Base-by-base conservation (phyloP, 2,888 invertebrate genomes). In the Tenodera sinensis region DNA sequence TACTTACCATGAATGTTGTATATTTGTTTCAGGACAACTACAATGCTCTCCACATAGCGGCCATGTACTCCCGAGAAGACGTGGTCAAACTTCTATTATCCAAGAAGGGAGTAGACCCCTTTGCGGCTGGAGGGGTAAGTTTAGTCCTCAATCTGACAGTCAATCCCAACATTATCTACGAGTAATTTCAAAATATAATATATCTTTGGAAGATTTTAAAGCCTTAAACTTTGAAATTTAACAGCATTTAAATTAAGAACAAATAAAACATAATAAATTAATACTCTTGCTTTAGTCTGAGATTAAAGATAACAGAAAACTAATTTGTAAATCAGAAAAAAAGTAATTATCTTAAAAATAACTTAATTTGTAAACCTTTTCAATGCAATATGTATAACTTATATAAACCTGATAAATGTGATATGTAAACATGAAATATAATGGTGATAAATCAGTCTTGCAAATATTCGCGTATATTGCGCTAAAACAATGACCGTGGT, bases 61-160 rank as follows among this genome's bases (percentile, higher is more conserved):
- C 98, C 34, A 97, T 98, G 96, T 97, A 97, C 93, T 98, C 98
- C 89, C 95, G 98, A 92, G 99, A 99, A 93, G 99, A 99, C 93
- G 97, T 98, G 92, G 97, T 99, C 92, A 98, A 98, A 92, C 94
- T 98, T 88, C 95, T 99, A 85, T 94, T 99, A 89, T 96, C 96
- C 89, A 97, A 98, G 93, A 96, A 97, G 93, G 97, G 97, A 83
- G 98, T 99, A 15, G 99, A 99, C 94, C 96, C 98, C 27, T 97
- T 97, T 92, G 97, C 98, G 83, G 96, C 97, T 1, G 99, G 99
- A 92, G 99, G 98, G 94, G 99, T 99, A 94, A 96, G 97, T 95
- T 25, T 71, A 89, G 89, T 42, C 42, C 12, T 12, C 42, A 42
- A 12, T 12, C 12, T 12, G 12, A 42, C n/a, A 42, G 14, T n/a